A percentile compares a stretch with the other conserved stretches of the same genome.
These are phyloP conservation scores for Seriola aureovittata DNA, from an alignment of 2,113 vertebrate species.

Conservation along the genomic window DNA sequence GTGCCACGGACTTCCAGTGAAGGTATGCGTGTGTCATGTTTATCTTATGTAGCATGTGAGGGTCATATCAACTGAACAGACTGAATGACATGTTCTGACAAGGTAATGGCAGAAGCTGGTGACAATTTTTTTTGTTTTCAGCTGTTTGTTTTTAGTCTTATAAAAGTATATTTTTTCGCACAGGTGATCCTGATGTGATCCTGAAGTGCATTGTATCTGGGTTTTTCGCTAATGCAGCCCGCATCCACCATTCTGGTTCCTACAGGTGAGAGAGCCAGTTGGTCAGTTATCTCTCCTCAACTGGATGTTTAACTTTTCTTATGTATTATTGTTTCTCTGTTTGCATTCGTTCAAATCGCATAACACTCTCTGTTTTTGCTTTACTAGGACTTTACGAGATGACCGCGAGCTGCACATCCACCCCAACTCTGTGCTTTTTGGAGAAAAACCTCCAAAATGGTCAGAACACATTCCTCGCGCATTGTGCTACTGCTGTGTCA, in stretches of 20 bases:
- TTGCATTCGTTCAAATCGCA: neutral
- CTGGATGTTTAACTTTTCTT: neutral
- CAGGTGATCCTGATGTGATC: conserved; percentile 97
- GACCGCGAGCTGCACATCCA: conserved; percentile 97
- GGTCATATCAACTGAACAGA: neutral
- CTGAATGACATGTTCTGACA: neutral
- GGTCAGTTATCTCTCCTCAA: neutral
- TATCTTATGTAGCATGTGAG: neutral
- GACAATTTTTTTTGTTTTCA: neutral
- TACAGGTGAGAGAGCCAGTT: conserved; percentile 87
- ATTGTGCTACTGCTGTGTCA: neutral
- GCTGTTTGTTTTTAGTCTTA: neutral
- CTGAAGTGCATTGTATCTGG: conserved; percentile 95
- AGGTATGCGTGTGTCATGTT: conserved; percentile 80
- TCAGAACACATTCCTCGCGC: conserved; percentile 72
- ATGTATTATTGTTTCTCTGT: neutral
- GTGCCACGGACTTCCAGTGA: conserved; percentile 95
- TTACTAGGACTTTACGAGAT: conserved; percentile 93
- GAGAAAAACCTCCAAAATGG: conserved; percentile 98
- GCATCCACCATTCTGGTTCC: conserved; percentile 95
- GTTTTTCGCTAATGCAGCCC: conserved; percentile 97
- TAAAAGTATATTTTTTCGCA: conserved; percentile 4
- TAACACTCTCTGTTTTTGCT: neutral
- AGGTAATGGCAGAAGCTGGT: neutral
- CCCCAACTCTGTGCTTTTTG: conserved; percentile 94